These are phyloP conservation scores for Drosophila oshimai DNA, from an alignment of 1,140 invertebrate species.

Conservation along the genomic window DNA sequence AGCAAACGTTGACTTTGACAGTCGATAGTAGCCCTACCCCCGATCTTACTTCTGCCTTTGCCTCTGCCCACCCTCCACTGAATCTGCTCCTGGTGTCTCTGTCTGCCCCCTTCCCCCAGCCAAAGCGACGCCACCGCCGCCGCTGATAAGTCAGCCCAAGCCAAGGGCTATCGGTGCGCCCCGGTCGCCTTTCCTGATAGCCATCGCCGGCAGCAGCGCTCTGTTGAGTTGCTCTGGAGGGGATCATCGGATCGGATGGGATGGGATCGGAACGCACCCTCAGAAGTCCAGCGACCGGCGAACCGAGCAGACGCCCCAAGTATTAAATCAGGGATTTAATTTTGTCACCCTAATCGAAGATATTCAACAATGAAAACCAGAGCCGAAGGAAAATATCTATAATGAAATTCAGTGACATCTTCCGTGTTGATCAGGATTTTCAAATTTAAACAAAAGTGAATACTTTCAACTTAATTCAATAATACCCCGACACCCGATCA, in stretches of 20 bases:
- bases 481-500: no score
- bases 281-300: slow-evolving; percentile 57
- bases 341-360: no score
- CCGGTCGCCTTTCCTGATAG: slow-evolving; percentile 39
- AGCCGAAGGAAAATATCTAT: background rate
- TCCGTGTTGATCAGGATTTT: background rate
- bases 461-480: no score
- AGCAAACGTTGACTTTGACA: slow-evolving; percentile 49
- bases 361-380: background rate
- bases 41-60: background rate
- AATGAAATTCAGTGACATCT: background rate
- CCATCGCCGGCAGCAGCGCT: slow-evolving; percentile 11
- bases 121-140: slow-evolving; percentile 1
- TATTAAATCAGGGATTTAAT: slow-evolving; percentile 11
- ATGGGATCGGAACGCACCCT: slow-evolving; percentile 20
- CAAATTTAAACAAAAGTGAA: background rate
- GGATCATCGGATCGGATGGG: background rate
- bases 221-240: no score
- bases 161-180: slow-evolving; percentile 52
- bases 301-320: slow-evolving; percentile 46
- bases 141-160: slow-evolving; percentile 26
- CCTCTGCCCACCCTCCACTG: background rate
- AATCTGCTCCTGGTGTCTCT: background rate
- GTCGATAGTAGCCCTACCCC: slow-evolving; percentile 10
- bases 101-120: slow-evolving; percentile 7